These are phyloP conservation scores for Neogobius melanostomus DNA, from an alignment of 2,113 vertebrate species.

Conservation along the genomic window DNA sequence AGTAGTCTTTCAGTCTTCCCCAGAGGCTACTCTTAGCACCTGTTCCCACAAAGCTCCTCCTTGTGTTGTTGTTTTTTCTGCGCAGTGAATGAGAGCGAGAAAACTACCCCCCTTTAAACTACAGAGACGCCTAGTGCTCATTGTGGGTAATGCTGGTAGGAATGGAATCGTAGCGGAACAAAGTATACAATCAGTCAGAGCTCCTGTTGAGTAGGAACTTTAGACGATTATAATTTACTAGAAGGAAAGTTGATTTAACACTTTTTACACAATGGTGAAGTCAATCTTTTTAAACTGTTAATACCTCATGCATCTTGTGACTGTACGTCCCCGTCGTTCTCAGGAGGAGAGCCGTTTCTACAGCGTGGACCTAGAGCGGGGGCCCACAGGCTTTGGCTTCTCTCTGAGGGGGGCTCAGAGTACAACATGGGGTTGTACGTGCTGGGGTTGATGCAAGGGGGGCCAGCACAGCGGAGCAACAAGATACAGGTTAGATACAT, in stretches of 20 bases:
- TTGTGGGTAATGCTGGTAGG: neutral
- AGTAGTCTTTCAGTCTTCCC: too few relatives aligned
- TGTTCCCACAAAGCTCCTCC: too few relatives aligned
- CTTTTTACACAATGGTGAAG: neutral
- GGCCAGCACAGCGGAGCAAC: constrained; percentile 81
- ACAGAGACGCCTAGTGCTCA: neutral
- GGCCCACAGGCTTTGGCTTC: constrained; percentile 82
- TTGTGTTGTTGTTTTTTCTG: too few relatives aligned
- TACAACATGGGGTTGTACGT: constrained; percentile 82
- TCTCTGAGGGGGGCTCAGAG: constrained; percentile 81
- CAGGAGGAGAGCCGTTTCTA: constrained; percentile 68
- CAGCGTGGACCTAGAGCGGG: constrained; percentile 79
- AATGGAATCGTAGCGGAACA: neutral
- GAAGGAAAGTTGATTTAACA: too few relatives aligned
- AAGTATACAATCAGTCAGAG: too few relatives aligned
- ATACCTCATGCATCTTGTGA: neutral
- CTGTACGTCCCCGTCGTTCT: neutral
- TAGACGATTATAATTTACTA: too few relatives aligned
- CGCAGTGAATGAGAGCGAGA: too few relatives aligned
- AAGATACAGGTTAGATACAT: constrained; percentile 77
- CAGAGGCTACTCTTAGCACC: too few relatives aligned
- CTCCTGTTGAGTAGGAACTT: too few relatives aligned
- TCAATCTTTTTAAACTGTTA: neutral
- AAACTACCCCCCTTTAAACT: too few relatives aligned
- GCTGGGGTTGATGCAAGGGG: constrained; percentile 81